These are phyloP conservation scores for Augochlorella aurata DNA, from an alignment of 2,888 invertebrate species.

Conservation along the genomic window DNA sequence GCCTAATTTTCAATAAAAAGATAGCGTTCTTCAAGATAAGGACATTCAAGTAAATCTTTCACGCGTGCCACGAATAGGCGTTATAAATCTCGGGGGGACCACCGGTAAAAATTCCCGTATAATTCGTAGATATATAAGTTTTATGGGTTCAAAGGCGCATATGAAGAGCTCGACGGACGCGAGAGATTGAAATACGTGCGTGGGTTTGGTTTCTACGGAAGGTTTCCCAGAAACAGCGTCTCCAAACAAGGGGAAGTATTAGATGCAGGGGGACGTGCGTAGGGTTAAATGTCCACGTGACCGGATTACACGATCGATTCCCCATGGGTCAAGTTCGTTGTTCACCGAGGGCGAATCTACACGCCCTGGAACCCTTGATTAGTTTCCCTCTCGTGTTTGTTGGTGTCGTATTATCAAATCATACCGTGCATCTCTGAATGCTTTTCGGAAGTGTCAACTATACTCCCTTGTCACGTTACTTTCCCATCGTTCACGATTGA, in stretches of 20 bases:
- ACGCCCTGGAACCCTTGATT: constrained; percentile 38
- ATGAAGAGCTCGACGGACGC: constrained; percentile 18
- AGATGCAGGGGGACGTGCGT: constrained; percentile 71
- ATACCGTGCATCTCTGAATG: constrained; percentile 15
- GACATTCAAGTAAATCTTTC: neutral
- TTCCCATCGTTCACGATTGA: neutral
- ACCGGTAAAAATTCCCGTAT: constrained; percentile 6
- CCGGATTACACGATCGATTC: constrained; percentile 68
- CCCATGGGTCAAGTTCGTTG: constrained; percentile 66
- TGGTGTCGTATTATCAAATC: constrained; percentile 47
- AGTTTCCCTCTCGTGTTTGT: constrained; percentile 49
- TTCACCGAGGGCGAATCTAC: constrained; percentile 54
- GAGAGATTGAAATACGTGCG: constrained; percentile 36
- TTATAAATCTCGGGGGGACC: neutral
- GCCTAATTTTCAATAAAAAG: too few species aligned
- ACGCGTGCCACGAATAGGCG: neutral
- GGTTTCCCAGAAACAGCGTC: constrained; percentile 70
- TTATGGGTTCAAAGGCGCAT: constrained; percentile 17
- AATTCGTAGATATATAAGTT: constrained; percentile 24
- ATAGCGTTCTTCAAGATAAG: neutral
- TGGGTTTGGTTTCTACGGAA: constrained; percentile 21
- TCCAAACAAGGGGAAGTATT: constrained; percentile 77
- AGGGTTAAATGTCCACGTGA: constrained; percentile 77
- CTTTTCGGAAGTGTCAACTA: neutral
- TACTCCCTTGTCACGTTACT: neutral